Evolutionary conservation across 92 coral and sea anemone genomes (phyloP), one percentile per base, ranked within the genome.

Genomic region (Scolanthus callimorphus): DNA sequence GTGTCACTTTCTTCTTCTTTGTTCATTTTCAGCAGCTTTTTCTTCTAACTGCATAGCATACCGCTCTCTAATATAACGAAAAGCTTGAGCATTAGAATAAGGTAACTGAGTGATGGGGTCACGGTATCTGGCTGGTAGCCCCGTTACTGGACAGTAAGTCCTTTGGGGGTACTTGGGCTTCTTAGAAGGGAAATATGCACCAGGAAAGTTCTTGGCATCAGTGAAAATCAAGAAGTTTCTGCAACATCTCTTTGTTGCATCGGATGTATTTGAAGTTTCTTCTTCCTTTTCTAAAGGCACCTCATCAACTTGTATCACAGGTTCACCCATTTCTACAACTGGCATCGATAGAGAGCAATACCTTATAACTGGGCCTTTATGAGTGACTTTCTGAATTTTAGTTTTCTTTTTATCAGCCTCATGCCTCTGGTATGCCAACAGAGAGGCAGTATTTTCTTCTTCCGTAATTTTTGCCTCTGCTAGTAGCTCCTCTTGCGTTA

Each of bases 381-480:
- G 66, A 17, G 80, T 77, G 20, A 83, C 90, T 64, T 92, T 88
- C 26, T 80, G 82, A 11, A 88, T 71, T 62, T 92, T 92, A 0
- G 98, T 73, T 53, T 92, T 92, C 73, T 92, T 92, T 55, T 86
- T 80, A 49, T 82, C 88, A 2, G 95, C 98, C 65, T 92, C 98
- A 39, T 86, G 77, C 39, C 85, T 76, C 26, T 89, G 98, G 22
- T 92, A 78, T 4, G 96, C 98, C 51, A 85, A 77, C 19, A 92
- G 71, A 3, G 96, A 88, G 31, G 95, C 96, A 8, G 79, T 50
- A 27, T 92, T 92, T 27, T 88, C 79, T 30, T 92, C 96, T 59
- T 92, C 98, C 0, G 98, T 92, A 23, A 88, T 78, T 56, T 73
- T 78, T 0, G 98, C 98, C 55, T 92, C 98, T 19, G 98, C 94